These are phyloP conservation scores for Holacanthus passer DNA, from an alignment of 2,113 vertebrate species.

Conservation along the genomic window DNA sequence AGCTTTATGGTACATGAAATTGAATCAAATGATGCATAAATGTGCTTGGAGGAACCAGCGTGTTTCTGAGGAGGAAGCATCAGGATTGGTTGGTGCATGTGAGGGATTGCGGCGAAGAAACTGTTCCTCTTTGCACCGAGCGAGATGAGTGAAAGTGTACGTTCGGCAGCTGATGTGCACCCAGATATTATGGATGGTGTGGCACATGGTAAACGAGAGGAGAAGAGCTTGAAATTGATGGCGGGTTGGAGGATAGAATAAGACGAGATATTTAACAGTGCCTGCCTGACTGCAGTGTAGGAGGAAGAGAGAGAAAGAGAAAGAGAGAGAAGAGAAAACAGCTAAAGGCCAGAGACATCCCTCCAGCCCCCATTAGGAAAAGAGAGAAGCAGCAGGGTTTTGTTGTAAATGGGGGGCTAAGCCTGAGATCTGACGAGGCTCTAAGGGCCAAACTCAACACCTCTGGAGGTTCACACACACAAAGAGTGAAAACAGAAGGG, in stretches of 20 bases:
- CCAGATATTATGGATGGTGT: constrained; percentile 36
- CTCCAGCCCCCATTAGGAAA: constrained; percentile 71
- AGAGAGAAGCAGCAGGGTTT: constrained; percentile 49
- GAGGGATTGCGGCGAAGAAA: background rate
- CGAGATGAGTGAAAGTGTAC: constrained; percentile 40
- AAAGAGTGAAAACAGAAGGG: background rate
- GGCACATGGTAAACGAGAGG: constrained; percentile 65
- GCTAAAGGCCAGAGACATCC: constrained; percentile 53
- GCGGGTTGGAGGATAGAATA: constrained; percentile 68
- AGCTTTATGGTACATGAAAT: constrained; percentile 61
- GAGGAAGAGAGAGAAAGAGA: constrained; percentile 33
- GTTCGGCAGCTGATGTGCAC: constrained; percentile 58
- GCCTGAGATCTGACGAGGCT: constrained; percentile 41
- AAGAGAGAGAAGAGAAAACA: constrained; percentile 31
- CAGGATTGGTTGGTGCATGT: background rate
- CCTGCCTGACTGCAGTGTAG: constrained; percentile 60
- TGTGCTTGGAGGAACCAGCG: constrained; percentile 22
- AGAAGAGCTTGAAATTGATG: constrained; percentile 74
- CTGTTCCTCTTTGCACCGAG: constrained; percentile 17
- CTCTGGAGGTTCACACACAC: constrained; percentile 44
- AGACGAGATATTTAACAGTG: constrained; percentile 66
- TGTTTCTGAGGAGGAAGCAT: constrained; percentile 5
- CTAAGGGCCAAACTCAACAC: constrained; percentile 44
- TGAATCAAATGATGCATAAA: constrained; percentile 59
- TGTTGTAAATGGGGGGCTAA: constrained; percentile 57